Percentiles rank a stretch among this genome's conserved stretches.
Evolutionary conservation across 2,888 invertebrate genomes (phyloP).

Genomic region (Augochlorella aurata): DNA sequence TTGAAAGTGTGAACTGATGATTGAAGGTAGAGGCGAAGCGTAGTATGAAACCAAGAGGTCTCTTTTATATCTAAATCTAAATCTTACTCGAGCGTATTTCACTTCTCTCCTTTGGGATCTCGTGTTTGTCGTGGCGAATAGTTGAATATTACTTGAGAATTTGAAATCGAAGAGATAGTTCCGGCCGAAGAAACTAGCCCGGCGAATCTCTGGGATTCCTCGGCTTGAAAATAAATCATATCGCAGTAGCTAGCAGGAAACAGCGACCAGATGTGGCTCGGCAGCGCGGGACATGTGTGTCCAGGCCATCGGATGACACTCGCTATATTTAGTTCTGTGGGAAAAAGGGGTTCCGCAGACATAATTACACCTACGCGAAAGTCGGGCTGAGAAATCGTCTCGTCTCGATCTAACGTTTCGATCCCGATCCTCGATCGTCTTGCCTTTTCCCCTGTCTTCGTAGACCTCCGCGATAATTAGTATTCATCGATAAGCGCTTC

Average conservation of each 20-base stretch:
- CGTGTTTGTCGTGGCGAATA: no score
- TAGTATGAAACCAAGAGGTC: no score
- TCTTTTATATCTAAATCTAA: no score
- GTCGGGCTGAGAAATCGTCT: slow-evolving; percentile 11
- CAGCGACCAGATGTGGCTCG: slow-evolving; percentile 66
- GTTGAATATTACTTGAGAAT: background rate
- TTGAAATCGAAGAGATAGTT: slow-evolving; percentile 8
- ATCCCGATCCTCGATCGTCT: slow-evolving; percentile 4
- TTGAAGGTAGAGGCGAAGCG: no score
- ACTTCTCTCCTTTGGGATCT: no score
- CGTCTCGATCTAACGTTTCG: background rate
- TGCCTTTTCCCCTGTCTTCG: background rate
- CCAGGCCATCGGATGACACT: slow-evolving; percentile 75
- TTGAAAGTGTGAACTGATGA: no score
- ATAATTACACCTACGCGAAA: slow-evolving; percentile 66
- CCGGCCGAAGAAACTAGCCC: background rate
- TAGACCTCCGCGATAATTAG: background rate
- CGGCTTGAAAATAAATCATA: slow-evolving; percentile 72
- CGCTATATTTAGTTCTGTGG: slow-evolving; percentile 80
- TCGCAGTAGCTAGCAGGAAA: slow-evolving; percentile 66
- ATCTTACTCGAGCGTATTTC: no score
- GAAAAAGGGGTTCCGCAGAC: slow-evolving; percentile 76
- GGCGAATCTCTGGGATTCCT: slow-evolving; percentile 60
- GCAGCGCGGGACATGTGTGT: slow-evolving; percentile 74
- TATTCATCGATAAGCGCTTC: slow-evolving; percentile 13